Base-by-base conservation (phyloP, 2,113 vertebrate genomes). In the Pterocles gutturalis region DNA sequence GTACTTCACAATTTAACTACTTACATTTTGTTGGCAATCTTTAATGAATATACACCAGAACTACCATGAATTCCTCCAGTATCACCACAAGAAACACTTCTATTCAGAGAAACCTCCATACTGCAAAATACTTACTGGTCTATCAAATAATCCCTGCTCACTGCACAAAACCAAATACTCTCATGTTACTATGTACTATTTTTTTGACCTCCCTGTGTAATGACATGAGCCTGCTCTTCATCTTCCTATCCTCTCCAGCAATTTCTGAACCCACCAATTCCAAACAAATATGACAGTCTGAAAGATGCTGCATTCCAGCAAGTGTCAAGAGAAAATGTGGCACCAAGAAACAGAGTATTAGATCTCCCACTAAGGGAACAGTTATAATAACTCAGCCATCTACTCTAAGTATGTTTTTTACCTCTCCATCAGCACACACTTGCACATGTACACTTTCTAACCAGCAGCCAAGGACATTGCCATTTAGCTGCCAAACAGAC, bases 191-290 rank as follows among this genome's bases (percentile, higher is more conserved):
- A 7, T 25, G 22, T 2, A 17, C 11, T 45, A 5, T 12, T 45
- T 15, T 18, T 82, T 13, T 16, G 36, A 58, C 16, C 17, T 67
- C 18, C 12, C 28, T 33, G 13, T 34, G 25, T 21, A 51, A 43
- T 31, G 36, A n/a, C n/a, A 58, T 0, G 0, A 76, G 11, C 28
- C 54, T 36, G 14, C 25, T 76, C 45, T 58, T 62, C 28, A 36
- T 4, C 33, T 8, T 64, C 29, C 43, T 1, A 2, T 22, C 43
- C 51, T 49, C 10, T 48, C 29, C 49, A 73, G 25, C 46, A 58
- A 61, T 9, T 70, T 45, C 65, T 24, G 3, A 38, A 20, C 43
- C 21, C 53, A 4, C 25, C 8, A 14, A 18, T 41, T 86, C 29
- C 57, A 81, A 57, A 51, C 29, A 46, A 33, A 36, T 5, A 60